Percentiles rank a stretch among this genome's conserved stretches.
Conservation (phyloP, 2,888 invertebrate genomes). For the Salpingus planirostris region DNA sequence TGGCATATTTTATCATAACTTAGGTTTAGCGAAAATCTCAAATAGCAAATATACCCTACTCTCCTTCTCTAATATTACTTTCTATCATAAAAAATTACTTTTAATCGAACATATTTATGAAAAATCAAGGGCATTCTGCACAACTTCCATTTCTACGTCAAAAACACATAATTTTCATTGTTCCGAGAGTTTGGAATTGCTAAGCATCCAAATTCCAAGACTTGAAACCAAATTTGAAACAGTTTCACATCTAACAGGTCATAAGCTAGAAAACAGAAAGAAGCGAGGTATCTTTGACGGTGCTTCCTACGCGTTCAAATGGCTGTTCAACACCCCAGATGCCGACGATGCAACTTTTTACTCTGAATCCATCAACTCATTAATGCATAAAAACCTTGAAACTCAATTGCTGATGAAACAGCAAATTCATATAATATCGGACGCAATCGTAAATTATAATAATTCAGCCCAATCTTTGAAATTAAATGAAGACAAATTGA, state of each 20-base stretch:
- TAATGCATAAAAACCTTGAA: constrained; percentile 10
- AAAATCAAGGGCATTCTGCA: constrained; percentile 1
- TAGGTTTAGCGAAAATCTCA: constrained; percentile 1
- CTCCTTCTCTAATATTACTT: constrained; percentile 1
- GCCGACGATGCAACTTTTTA: constrained; percentile 9
- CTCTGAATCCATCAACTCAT: constrained; percentile 8
- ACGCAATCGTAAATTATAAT: constrained; percentile 15
- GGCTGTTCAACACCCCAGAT: constrained; percentile 14
- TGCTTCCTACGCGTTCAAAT: constrained; percentile 9
- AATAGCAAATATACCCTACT: constrained; percentile 1
- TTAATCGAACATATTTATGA: constrained; percentile 1
- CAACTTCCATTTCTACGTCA: too few relatives aligned
- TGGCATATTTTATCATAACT: constrained; percentile 4
- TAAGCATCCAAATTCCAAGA: background rate
- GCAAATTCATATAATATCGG: constrained; percentile 16
- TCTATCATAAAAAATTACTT: background rate
- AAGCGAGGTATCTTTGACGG: constrained; percentile 8
- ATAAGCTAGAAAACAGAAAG: background rate
- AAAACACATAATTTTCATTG: constrained; percentile 1
- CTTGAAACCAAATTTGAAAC: constrained; percentile 4
- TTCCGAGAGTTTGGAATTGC: background rate
- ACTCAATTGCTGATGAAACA: constrained; percentile 13
- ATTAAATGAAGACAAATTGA: constrained; percentile 10
- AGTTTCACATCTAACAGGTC: constrained; percentile 4
- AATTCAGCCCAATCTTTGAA: constrained; percentile 7